Percentiles rank a stretch among this genome's conserved stretches.
Conservation (phyloP, 2,797 vertebrate species). For the Rhincodon typus region DNA sequence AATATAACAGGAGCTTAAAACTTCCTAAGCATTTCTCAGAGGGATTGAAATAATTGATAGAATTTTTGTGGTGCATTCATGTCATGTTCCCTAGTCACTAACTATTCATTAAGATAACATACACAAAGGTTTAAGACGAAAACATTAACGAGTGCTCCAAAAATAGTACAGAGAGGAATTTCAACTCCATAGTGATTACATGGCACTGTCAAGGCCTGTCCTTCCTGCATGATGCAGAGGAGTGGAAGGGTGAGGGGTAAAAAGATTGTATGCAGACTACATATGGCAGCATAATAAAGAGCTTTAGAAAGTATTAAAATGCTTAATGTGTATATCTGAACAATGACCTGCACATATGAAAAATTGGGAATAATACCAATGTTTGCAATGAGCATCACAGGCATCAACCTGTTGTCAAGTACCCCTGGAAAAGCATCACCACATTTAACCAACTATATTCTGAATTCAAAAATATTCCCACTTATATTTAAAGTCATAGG, state of each 20-base stretch:
- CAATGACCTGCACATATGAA: not conserved
- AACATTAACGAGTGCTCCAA: not conserved
- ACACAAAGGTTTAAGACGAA: not conserved
- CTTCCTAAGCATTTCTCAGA: not conserved
- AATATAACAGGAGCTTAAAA: not conserved
- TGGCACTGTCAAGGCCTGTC: not conserved
- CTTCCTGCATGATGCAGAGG: not conserved
- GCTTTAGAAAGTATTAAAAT: not conserved
- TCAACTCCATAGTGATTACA: not conserved
- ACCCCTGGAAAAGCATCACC: not conserved
- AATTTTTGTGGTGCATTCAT: not conserved
- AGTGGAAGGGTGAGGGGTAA: not conserved
- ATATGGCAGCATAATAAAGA: not conserved
- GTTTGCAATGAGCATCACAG: not conserved
- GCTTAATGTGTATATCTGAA: not conserved
- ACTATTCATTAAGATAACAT: not conserved
- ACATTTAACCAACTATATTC: not conserved
- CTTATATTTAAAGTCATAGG: not conserved
- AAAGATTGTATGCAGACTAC: not conserved
- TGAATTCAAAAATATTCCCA: not conserved
- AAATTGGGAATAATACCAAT: not conserved
- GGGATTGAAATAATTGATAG: not conserved
- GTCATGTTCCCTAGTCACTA: not conserved
- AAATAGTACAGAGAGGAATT: not conserved
- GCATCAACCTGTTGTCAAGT: not conserved